Base-by-base conservation (phyloP, 2,113 vertebrate species). In the Cynocephalus volans region DNA sequence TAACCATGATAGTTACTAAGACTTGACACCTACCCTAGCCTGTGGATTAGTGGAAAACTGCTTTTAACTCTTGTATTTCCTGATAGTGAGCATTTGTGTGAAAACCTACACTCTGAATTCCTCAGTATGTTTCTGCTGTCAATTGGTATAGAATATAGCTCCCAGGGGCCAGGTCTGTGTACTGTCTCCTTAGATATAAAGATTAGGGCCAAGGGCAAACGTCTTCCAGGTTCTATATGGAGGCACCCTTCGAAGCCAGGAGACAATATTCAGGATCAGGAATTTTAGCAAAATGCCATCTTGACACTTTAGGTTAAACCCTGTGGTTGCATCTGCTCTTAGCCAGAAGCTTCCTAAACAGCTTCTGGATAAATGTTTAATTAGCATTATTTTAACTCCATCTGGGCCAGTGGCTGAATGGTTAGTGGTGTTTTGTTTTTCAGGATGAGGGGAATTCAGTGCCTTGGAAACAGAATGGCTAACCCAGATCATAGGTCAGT, bases 51-150 rank as follows among this genome's bases (percentile, higher is more conserved):
- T 62, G 13, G 48, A 80, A 85, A 90, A 79, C 8, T 82, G n/a
- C 70, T 92, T 91, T 80, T 60, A 70, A 94, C 31, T 33, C 87
- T 84, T 48, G 28, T 64, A 41, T 75, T 83, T 64, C 36, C 52
- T 48, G 50, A 90, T 84, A 84, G 45, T 67, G n/a, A 84, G 28
- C 60, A 85, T 67, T 62, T 95, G 28, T 26, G 7, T 72, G 79
- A 77, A 72, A 93, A 58, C 52, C 65, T 88, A n/a, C 72, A 62
- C 36, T 80, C 13, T 21, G 67, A 90, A 90, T 75, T 90, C 48
- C 18, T 85, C n/a, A 24, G 31, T 62, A 8, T 31, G 2, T 76
- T 69, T 96, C 85, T 80, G 14, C 33, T 90, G 1, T 48, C 50
- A 73, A 14, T 6, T 36, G 1, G 4, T 1, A 24, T 31, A 3